Evolutionary conservation across 2,113 vertebrate genomes (phyloP).

Genomic region (Condylura cristata): DNA sequence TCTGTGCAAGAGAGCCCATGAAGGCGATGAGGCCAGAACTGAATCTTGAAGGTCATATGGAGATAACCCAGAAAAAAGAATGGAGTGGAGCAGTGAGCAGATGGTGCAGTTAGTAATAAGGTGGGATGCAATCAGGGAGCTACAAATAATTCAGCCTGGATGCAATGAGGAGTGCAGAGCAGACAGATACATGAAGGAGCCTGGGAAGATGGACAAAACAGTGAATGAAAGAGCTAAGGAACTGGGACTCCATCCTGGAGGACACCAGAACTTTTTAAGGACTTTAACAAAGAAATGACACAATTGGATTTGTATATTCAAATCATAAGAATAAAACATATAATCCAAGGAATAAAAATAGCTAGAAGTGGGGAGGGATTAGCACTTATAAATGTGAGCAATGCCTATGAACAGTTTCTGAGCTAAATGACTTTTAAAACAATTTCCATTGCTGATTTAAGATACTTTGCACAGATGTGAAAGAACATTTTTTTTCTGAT

Average conservation of each 20-base stretch:
- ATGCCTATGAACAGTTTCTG: constrained; percentile 63
- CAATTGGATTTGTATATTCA: constrained; percentile 28
- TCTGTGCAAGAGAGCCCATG: not conserved
- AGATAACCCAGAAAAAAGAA: constrained; percentile 3
- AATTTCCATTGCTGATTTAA: constrained; percentile 80
- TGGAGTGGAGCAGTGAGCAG: not conserved
- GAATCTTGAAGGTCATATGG: constrained; percentile 24
- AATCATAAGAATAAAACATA: constrained; percentile 11
- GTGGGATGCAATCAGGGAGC: not conserved
- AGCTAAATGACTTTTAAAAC: constrained; percentile 79
- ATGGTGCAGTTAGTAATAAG: not conserved
- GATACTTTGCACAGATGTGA: constrained; percentile 79
- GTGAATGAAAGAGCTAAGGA: not conserved
- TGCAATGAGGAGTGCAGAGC: not conserved
- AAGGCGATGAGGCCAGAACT: not conserved
- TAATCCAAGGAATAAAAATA: constrained; percentile 44
- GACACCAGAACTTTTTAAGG: not conserved
- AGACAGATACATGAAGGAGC: not conserved
- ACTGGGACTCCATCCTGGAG: not conserved
- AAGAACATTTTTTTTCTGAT: constrained; percentile 33
- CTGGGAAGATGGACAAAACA: not conserved
- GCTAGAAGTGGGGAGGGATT: not conserved
- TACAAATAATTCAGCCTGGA: not conserved
- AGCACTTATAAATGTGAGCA: constrained; percentile 54
- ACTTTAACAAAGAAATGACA: not conserved